Conservation (phyloP, 2,113 vertebrate genomes). For the Macroglossus sobrinus region DNA sequence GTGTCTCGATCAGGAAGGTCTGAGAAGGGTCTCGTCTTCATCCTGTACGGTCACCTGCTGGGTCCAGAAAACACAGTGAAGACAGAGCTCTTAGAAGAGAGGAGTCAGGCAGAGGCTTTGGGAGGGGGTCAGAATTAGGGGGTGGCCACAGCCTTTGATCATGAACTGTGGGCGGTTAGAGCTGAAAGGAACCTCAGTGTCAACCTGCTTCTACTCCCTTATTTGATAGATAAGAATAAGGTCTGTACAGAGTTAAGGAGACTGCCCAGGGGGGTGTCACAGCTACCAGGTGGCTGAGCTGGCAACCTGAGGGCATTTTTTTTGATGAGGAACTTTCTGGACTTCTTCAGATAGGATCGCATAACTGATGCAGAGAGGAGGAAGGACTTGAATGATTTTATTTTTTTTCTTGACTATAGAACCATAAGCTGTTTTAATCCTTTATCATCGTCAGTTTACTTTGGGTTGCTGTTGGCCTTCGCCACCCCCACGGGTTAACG, state of each 20-base stretch:
- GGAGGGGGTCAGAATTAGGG: neutral
- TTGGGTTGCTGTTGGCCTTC: slow-evolving; percentile 56
- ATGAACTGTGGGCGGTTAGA: neutral
- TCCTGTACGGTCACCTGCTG: rapidly evolving
- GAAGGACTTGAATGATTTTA: neutral
- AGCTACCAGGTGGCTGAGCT: neutral
- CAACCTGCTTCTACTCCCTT: neutral
- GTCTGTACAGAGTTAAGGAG: neutral
- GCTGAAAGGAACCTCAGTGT: neutral
- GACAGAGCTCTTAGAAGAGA: neutral
- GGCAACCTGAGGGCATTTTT: neutral
- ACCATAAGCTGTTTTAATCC: neutral
- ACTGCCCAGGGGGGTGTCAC: neutral
- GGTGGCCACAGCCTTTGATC: neutral
- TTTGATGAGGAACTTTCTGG: neutral
- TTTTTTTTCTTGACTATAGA: neutral
- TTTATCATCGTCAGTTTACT: slow-evolving; percentile 18
- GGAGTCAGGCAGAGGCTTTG: neutral
- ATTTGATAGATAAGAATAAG: neutral
- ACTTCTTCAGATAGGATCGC: neutral
- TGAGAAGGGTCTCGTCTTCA: neutral
- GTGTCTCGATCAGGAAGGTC: neutral
- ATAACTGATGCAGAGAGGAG: neutral
- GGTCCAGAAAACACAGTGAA: neutral
- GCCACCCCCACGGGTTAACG: neutral